Conservation (phyloP, 2,888 invertebrate genomes). For the Brassicogethes aeneus region DNA sequence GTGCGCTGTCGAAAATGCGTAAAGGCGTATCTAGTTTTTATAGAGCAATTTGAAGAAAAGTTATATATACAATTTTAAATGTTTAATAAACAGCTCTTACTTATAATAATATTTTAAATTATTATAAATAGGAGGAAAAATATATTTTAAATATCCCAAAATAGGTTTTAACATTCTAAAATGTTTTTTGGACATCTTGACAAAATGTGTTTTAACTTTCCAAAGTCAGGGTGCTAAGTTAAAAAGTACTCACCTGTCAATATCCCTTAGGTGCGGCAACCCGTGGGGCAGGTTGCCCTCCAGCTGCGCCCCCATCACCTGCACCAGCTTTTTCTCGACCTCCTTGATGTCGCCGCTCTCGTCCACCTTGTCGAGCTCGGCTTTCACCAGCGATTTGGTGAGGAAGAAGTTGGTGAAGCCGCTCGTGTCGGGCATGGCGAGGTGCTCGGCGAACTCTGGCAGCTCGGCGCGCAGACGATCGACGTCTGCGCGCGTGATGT, state of each 20-base stretch:
- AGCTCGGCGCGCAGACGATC: constrained; percentile 54
- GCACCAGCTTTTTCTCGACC: constrained; percentile 35
- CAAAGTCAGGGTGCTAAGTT: background rate
- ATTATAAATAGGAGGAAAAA: too few species aligned
- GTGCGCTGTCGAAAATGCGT: too few species aligned
- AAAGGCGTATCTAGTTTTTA: too few species aligned
- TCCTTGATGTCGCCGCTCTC: constrained; percentile 25
- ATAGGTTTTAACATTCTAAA: too few species aligned
- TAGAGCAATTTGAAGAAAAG: too few species aligned
- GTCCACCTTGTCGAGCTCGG: constrained; percentile 20
- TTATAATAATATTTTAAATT: too few species aligned
- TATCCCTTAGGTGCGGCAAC: constrained; percentile 36
- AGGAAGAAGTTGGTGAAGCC: constrained; percentile 62
- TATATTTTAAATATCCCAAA: too few species aligned
- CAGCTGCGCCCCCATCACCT: constrained; percentile 36
- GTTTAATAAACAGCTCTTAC: too few species aligned
- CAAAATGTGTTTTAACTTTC: too few species aligned
- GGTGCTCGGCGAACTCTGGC: constrained; percentile 53
- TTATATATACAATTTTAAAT: too few species aligned
- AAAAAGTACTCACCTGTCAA: constrained; percentile 34
- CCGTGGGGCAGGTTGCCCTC: constrained; percentile 36
- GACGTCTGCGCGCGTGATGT: constrained; percentile 44
- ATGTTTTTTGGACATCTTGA: too few species aligned
- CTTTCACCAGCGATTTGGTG: constrained; percentile 23
- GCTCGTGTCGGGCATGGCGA: constrained; percentile 61